Conservation (phyloP, 1,140 invertebrate genomes). For the Amphibalanus amphitrite region DNA sequence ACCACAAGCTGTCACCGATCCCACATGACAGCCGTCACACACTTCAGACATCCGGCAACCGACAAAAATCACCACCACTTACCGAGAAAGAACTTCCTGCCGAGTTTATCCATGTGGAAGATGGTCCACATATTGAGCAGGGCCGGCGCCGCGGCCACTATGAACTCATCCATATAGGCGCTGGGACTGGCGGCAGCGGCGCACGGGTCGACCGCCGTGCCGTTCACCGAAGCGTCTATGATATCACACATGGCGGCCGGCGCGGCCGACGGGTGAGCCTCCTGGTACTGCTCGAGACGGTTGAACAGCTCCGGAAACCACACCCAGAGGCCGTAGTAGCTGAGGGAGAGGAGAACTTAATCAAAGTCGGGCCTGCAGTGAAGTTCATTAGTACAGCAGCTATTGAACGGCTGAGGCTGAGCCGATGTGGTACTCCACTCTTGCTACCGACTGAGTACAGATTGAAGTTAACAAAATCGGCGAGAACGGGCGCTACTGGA, state of each 20-base stretch:
- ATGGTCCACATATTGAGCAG: constrained; percentile 69
- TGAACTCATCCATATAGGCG: constrained; percentile 36
- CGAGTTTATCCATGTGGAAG: constrained; percentile 24
- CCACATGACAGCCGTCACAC: no score
- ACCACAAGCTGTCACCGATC: no score
- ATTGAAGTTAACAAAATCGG: no score
- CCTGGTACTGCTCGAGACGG: constrained; percentile 58
- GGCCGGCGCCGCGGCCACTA: constrained; percentile 63
- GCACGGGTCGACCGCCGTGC: constrained; percentile 12
- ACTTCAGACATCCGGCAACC: no score
- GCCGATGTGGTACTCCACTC: no score
- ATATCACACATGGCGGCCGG: not conserved
- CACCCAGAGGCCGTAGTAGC: constrained; percentile 76
- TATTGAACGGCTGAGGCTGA: no score
- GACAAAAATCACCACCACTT: no score
- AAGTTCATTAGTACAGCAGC: not conserved
- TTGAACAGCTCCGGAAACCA: constrained; percentile 72
- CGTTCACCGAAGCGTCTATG: not conserved
- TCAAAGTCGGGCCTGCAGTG: not conserved
- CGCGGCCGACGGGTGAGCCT: constrained; percentile 31
- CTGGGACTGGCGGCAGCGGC: constrained; percentile 48
- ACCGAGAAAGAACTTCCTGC: constrained; percentile 75
- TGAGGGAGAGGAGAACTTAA: constrained; percentile 24
- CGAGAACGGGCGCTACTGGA: no score
- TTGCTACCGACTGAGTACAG: no score